Percentiles rank a stretch among this genome's conserved stretches.
phyloP scores from a whole-genome alignment of 2,888 invertebrate species.

The Archips crataeganus region DNA sequence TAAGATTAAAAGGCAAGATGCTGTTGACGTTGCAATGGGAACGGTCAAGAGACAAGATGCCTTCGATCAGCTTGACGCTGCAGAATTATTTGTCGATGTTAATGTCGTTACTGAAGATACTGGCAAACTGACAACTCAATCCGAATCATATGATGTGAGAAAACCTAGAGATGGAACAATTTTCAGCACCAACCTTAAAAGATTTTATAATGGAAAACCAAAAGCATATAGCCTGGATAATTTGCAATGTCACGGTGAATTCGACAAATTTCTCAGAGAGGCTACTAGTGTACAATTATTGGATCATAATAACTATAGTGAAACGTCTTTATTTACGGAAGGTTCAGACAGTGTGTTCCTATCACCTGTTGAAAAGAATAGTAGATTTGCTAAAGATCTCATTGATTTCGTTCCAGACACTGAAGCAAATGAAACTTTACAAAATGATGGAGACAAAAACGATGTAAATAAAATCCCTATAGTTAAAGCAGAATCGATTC shows the following conservation, averaged over 20 bases:
- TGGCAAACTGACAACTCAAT: constrained; percentile 54
- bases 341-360: constrained; percentile 72
- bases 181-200: constrained; percentile 65
- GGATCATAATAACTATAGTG: constrained; percentile 58
- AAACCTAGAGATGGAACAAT: constrained; percentile 59
- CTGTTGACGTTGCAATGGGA: constrained; percentile 60
- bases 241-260: constrained; percentile 62
- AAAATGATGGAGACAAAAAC: constrained; percentile 44
- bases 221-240: constrained; percentile 79
- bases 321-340: constrained; percentile 67
- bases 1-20: constrained; percentile 61
- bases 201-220: constrained; percentile 74
- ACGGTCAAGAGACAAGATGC: constrained; percentile 71
- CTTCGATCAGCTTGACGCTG: constrained; percentile 49
- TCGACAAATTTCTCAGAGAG: constrained; percentile 69
- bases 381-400: constrained; percentile 50
- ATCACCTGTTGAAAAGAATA: constrained; percentile 61
- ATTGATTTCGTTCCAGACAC: constrained; percentile 22
- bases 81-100: constrained; percentile 47
- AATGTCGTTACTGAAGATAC: constrained; percentile 45
- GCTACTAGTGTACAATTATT: constrained; percentile 76
- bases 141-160: constrained; percentile 56
- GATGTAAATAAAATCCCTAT: constrained; percentile 53
- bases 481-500: constrained; percentile 67
- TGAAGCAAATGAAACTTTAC: not conserved